Conservation (phyloP, 2,113 vertebrate genomes). For the Morone chrysops region DNA sequence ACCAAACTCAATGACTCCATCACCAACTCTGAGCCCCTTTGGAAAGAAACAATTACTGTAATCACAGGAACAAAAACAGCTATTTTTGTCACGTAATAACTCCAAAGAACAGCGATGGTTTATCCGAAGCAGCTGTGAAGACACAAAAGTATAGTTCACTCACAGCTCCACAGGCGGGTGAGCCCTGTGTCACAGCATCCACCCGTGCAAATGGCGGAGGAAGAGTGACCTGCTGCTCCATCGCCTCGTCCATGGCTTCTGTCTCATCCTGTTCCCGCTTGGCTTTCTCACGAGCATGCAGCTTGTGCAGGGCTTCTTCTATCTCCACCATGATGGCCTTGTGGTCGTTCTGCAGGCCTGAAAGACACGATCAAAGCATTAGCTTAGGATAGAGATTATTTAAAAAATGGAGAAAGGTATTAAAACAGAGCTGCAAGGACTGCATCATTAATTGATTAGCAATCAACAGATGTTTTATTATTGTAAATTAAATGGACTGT, state of each 20-base stretch:
- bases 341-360: slow-evolving; percentile 97
- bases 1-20: slow-evolving; percentile 93
- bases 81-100: neutral
- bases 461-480: no score
- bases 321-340: slow-evolving; percentile 94
- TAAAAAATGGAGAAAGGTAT: neutral
- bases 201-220: slow-evolving; percentile 89
- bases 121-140: neutral
- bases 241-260: slow-evolving; percentile 78
- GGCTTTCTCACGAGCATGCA: slow-evolving; percentile 91
- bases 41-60: slow-evolving; percentile 3
- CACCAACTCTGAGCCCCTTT: slow-evolving; percentile 91
- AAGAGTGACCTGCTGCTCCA: slow-evolving; percentile 71
- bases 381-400: neutral
- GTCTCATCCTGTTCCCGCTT: slow-evolving; percentile 87
- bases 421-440: neutral
- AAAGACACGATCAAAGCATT: neutral
- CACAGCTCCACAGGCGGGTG: slow-evolving; percentile 90
- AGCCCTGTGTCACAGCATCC: slow-evolving; percentile 88
- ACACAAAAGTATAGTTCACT: slow-evolving; percentile 51
- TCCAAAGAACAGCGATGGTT: neutral
- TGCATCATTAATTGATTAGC: neutral
- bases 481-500: no score
- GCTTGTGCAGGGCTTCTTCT: slow-evolving; percentile 92
- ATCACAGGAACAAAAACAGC: neutral